Base-by-base conservation (phyloP, 2,797 vertebrate species). In the Leptoclinus maculatus region DNA sequence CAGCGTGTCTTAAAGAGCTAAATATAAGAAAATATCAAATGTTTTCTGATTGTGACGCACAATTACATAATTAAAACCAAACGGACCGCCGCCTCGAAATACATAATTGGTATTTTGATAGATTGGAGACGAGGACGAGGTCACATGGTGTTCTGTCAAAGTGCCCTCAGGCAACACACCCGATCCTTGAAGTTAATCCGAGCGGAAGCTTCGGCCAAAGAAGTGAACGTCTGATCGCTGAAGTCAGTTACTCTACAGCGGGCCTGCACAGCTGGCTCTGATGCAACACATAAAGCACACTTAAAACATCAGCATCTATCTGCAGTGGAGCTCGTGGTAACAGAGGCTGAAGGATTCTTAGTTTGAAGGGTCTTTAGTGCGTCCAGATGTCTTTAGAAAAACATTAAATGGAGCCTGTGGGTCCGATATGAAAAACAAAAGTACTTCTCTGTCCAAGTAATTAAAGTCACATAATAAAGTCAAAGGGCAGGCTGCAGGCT, bases 391-490 rank as follows among this genome's bases (percentile, higher is more conserved):
- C 36, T 59, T 49, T 38, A 39, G 1, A 39, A 23, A 51, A 12
- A 23, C n/a, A 43, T 38, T 16, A 59, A 38, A 69, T 4, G 23
- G 14, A 11, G 6, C 49, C 47, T n/a, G 17, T 5, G 27, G n/a
- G 10, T 41, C 19, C 4, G 32, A 68, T 34, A 34, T n/a, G 13
- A n/a, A 23, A 54, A 27, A 60, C 7, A 58, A 29, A 27, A 58
- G 12, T 9, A 12, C n/a, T 72, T 68, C 17, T 14, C 7, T 14
- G 17, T 36, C 2, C 0, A 29, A 60, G 38, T 4, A 10, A 73
- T 79, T 32, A 73, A 71, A 74, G 1, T 66, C 60, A 53, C 45
- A 78, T 62, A 41, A 27, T 54, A 29, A 79, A 81, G 53, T 12
- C 54, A 72, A n/a, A 76, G 23, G 1, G 23, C 11, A 29, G 54